Percentiles rank a stretch among this genome's conserved stretches.
Conservation (phyloP, 2,797 vertebrate species). For the Macropus fuliginosus region DNA sequence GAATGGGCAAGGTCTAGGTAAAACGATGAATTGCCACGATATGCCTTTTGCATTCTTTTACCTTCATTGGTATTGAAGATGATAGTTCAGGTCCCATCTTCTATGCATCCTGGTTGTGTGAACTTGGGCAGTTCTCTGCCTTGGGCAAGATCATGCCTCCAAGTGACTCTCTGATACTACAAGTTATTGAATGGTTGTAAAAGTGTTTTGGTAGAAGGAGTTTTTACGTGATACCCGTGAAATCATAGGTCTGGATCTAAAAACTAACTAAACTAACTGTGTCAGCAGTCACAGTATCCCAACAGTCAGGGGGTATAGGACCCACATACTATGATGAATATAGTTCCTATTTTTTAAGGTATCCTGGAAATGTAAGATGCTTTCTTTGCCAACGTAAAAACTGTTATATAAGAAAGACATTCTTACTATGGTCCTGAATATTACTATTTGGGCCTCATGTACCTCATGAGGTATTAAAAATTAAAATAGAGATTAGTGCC, state of each 20-base stretch:
- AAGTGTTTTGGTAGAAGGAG: background rate
- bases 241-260: background rate
- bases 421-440: slow-evolving; percentile 47
- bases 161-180: background rate
- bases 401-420: slow-evolving; percentile 49
- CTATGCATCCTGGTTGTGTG: background rate
- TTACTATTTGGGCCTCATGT: slow-evolving; percentile 34
- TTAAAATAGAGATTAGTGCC: slow-evolving; percentile 74
- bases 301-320: background rate
- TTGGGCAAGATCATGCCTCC: background rate
- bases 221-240: background rate
- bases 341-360: slow-evolving; percentile 48
- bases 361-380: background rate
- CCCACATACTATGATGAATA: background rate
- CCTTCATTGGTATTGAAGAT: background rate
- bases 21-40: background rate
- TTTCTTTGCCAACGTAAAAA: slow-evolving; percentile 59
- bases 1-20: background rate
- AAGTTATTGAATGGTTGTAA: background rate
- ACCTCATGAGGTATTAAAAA: slow-evolving; percentile 77
- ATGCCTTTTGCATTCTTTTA: background rate
- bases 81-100: background rate
- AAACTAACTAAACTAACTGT: background rate
- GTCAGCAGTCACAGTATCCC: background rate
- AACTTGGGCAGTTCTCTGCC: background rate